These are phyloP conservation scores for Peromyscus maniculatus DNA, from an alignment of 2,113 vertebrate species.

Conservation along the genomic window DNA sequence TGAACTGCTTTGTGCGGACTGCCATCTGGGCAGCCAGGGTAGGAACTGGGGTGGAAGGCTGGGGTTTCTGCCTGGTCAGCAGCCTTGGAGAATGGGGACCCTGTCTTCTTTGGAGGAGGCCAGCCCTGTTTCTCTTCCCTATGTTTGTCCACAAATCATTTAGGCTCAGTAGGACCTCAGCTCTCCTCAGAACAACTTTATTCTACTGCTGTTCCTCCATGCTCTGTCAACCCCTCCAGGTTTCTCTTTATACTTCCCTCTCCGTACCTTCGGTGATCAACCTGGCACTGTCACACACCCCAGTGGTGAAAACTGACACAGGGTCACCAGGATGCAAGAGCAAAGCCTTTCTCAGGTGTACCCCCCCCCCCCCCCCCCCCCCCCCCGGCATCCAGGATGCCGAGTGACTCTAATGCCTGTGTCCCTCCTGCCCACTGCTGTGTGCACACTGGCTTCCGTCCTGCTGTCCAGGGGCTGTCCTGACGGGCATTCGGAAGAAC, in stretches of 20 bases:
- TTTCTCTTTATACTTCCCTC: background rate
- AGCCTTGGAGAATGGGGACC: background rate
- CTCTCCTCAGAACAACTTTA: background rate
- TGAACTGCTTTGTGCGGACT: background rate
- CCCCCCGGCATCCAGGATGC: background rate
- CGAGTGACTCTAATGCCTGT: background rate
- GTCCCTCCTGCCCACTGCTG: accelerated
- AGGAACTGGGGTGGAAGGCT: background rate
- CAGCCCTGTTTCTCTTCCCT: accelerated
- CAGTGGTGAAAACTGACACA: background rate
- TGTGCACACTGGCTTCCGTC: background rate
- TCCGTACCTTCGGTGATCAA: background rate
- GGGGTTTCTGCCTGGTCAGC: background rate
- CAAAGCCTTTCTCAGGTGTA: background rate
- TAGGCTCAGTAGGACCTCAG: background rate
- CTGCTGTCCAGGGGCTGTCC: background rate
- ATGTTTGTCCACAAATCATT: accelerated
- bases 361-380: accelerated
- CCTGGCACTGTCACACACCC: accelerated
- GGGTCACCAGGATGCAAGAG: background rate
- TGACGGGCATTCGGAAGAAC: background rate
- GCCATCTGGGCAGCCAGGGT: background rate
- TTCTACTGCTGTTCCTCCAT: background rate
- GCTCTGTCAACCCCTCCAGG: background rate
- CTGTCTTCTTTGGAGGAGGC: background rate